phyloP scores from a whole-genome alignment of 2,797 vertebrate genomes.

The Gambusia yucatana region DNA sequence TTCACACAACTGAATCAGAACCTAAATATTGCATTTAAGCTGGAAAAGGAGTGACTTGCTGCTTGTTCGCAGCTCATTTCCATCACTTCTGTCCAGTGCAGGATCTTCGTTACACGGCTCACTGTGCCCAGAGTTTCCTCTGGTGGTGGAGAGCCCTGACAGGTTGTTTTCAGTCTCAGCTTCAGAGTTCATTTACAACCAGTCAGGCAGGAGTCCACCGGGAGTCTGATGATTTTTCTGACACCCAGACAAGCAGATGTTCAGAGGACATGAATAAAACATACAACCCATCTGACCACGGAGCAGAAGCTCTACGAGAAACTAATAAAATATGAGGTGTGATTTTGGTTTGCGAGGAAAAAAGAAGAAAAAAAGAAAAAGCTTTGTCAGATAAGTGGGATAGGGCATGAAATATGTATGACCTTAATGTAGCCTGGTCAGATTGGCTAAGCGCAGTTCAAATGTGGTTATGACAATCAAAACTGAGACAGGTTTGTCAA shows the following conservation, averaged over 20 bases:
- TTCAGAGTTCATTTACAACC: conserved; percentile 78
- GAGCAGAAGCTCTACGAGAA: conserved; percentile 55
- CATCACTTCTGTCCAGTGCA: conserved; percentile 37
- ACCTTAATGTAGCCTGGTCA: conserved; percentile 65
- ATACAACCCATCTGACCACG: conserved; percentile 70
- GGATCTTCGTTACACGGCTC: conserved; percentile 58
- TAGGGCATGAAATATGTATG: conserved; percentile 79
- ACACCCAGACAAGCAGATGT: conserved; percentile 78
- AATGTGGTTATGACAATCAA: conserved; percentile 68
- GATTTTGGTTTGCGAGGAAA: conserved; percentile 65
- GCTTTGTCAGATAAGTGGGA: conserved; percentile 68
- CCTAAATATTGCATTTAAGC: conserved; percentile 22
- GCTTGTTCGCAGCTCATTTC: conserved; percentile 41
- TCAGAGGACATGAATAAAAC: conserved; percentile 82
- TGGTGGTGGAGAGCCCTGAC: conserved; percentile 59
- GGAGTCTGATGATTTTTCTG: conserved; percentile 73
- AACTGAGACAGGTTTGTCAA: conserved; percentile 66
- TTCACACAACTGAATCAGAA: conserved; percentile 44
- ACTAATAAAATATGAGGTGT: conserved; percentile 76
- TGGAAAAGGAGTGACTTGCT: not conserved
- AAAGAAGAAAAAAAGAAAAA: conserved; percentile 21
- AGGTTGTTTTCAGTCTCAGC: conserved; percentile 72
- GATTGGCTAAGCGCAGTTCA: conserved; percentile 60
- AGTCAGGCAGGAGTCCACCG: conserved; percentile 65
- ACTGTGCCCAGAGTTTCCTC: conserved; percentile 53